Base-by-base conservation (phyloP, 2,888 invertebrate species). In the Brachyptera risi region DNA sequence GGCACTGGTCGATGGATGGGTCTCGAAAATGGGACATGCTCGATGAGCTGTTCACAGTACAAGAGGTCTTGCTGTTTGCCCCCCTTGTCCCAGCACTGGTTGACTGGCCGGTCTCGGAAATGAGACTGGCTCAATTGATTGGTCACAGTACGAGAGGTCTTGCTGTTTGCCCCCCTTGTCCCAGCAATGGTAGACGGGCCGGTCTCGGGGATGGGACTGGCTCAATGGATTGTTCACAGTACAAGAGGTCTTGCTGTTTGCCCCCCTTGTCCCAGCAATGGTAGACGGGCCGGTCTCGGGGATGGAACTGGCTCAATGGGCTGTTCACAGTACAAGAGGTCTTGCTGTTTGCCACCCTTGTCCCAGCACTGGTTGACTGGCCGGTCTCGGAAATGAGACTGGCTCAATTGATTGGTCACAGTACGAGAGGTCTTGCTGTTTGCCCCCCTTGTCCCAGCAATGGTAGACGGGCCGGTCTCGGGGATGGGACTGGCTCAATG, bases 371-470 rank as follows among this genome's bases (percentile, higher is more conserved):
- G 47, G 47, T 47, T 24, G 23, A 24, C 24, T 4, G 47, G 47
- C n/a, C 47, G 21, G 13, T 47, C 47, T 13, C 47, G 21, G 47
- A 24, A 24, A 47, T 47, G 47, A 4, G 47, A 47, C 60, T 66
- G 63, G 37, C 59, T 61, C n/a, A 61, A 59, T 1, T 69, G 72
- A 58, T 73, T n/a, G 73, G 19, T 74, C 70, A 19, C 74, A 74
- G 65, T 74, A 74, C 15, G 72, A 7, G 4, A 47, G 47, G 4
- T 47, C 47, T 24, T 47, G 47, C 24, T 47, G 47, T 47, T 47
- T 47, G 9, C 47, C 47, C 4, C 24, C 47, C 3, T 24, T 23
- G 47, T 47, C 47, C 3, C 47, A n/a, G 24, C 21, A 47, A 21
- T 47, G 47, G 47, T 47, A 21, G 23, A 24, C 24, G 5, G 47